Evolutionary conservation across 2,797 vertebrate species (phyloP), one percentile per base, ranked within the genome.

Genomic region (Echiichthys vipera): DNA sequence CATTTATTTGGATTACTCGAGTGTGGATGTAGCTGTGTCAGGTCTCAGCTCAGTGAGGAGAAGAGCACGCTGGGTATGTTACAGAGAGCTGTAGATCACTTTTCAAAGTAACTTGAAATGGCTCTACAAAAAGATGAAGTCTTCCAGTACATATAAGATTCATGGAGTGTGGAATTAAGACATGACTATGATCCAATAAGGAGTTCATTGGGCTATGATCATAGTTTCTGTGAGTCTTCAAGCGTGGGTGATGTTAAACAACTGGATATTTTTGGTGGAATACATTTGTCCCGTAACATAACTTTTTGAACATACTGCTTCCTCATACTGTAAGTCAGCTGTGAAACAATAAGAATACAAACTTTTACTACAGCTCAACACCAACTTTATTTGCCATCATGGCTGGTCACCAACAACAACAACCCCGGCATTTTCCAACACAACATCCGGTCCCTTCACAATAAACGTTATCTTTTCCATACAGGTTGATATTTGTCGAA

Each of bases 21-120:
- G 56, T 81, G 74, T 93, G 94, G 94, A 95, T 94, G 76, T 93
- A 93, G 87, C 81, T 59, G 86, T 67, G 74, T 85, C 71, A 86
- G 64, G 63, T 65, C 45, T 83, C 77, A 55, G 55, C 56, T 83
- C 77, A 53, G 54, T 68, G 59, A 90, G 82, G 74, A 85, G 62
- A 86, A 73, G 64, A 81, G 22, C 49, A 45, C 62, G 67, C 53
- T 18, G 43, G 59, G 54, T 70, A 56, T 63, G 24, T 55, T 20
- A 53, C 20, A n/a, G 42, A 63, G 77, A 85, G 73, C 50, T 32
- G 61, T 88, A 84, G 80, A 83, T 37, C 47, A 46, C 51, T 25
- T 73, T 88, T 79, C 25, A 54, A 69, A 71, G 68, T 74, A 56
- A 74, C 61, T 54, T 78, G 43, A 85, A 71, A 51, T n/a, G 22